Conservation (phyloP, 1,140 invertebrate genomes). For the Drosophila hydei region DNA sequence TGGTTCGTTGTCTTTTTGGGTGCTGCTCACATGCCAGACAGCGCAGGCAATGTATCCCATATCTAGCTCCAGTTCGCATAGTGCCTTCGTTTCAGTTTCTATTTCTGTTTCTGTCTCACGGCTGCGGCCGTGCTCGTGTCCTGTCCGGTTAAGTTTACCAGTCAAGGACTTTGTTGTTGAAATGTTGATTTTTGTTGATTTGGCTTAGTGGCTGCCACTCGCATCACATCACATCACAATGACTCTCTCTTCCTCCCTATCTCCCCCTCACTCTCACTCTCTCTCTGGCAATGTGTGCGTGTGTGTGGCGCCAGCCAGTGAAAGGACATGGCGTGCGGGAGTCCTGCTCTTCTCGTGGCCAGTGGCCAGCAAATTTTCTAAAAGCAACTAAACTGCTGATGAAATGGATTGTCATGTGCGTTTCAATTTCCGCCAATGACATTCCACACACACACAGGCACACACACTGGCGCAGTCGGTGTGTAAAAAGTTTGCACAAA, state of each 20-base stretch:
- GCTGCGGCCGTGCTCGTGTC: slow-evolving; percentile 21
- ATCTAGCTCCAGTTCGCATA: not conserved
- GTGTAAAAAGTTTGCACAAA: slow-evolving; percentile 73
- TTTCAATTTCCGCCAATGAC: slow-evolving; percentile 83
- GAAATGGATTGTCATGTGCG: slow-evolving; percentile 83
- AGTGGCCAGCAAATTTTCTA: slow-evolving; percentile 60
- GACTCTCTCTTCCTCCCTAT: not conserved
- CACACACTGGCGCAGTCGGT: slow-evolving; percentile 29
- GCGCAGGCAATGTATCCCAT: too few relatives aligned
- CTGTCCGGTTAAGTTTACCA: slow-evolving; percentile 77
- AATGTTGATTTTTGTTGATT: slow-evolving; percentile 82
- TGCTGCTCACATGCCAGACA: slow-evolving; percentile 7
- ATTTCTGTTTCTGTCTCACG: too few relatives aligned
- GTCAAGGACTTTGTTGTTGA: slow-evolving; percentile 81
- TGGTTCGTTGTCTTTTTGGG: slow-evolving; percentile 44
- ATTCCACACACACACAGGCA: slow-evolving; percentile 48
- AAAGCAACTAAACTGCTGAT: slow-evolving; percentile 83
- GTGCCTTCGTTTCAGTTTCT: not conserved
- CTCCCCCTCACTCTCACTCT: too few relatives aligned
- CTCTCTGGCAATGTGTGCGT: slow-evolving; percentile 9
- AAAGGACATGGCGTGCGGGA: slow-evolving; percentile 19
- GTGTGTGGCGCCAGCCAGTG: slow-evolving; percentile 37
- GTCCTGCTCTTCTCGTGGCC: slow-evolving; percentile 12
- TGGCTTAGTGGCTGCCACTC: slow-evolving; percentile 79
- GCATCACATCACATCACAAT: slow-evolving; percentile 50